Base-by-base conservation (phyloP, 2,797 vertebrate genomes). In the Rhyacichthys aspro region DNA sequence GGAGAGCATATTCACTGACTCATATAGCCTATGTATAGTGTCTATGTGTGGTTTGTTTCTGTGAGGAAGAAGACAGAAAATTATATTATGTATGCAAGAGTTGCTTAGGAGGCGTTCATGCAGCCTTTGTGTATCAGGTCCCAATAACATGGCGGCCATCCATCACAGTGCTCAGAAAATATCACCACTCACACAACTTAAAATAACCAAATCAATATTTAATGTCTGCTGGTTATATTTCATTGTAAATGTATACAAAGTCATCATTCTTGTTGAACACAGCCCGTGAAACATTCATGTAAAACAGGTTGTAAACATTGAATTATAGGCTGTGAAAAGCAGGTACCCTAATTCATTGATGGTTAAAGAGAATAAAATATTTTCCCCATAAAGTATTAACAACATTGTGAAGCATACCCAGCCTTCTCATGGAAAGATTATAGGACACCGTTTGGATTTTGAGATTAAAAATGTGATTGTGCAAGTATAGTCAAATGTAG, bases 1-100 rank as follows among this genome's bases (percentile, higher is more conserved):
- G 45, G 69, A 67, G 73, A 76, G 82, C 80, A 82, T 55, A 83
- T 80, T 75, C 74, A 86, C 82, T 86, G 85, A 90, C 85, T 91
- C 88, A 86, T 74, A 78, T 41, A 74, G 81, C 53, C 74, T 61
- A 71, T 82, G 69, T 67, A 73, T 63, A 67, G 70, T 62, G 71
- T 59, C 28, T 62, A 19, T 58, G 32, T 56, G 65, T 50, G 48
- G 59, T 59, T 33, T 67, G 82, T 64, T 67, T 86, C 69, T 79
- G 58, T 59, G 68, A 81, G 57, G 61, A 78, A 74, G 67, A 71
- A 67, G 76, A 74, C 48, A 67, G 73, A 74, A 85, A 85, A 82
- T 82, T 3, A 67, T 64, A 76, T 87, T 84, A 90, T 74, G 72
- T 70, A 88, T 87, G 86, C 84, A 86, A 89, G 82, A 87, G 64